These are phyloP conservation scores for Drosophila imparisetae DNA, from an alignment of 2,888 invertebrate species.

Conservation along the genomic window DNA sequence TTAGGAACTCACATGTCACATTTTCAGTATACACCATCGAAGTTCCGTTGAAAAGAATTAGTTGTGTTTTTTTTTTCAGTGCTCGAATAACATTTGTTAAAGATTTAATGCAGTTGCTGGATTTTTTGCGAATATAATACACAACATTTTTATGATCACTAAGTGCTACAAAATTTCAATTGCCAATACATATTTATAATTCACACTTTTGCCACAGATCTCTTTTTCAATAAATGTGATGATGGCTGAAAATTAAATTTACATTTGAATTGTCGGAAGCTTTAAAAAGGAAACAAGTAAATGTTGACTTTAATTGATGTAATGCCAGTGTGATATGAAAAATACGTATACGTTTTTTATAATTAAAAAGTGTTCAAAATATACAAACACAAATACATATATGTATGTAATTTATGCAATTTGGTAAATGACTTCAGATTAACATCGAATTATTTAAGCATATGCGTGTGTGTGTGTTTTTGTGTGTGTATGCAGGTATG, in stretches of 20 bases:
- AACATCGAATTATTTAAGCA: constrained; percentile 21
- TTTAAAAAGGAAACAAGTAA: constrained; percentile 16
- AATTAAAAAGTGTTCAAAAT: constrained; percentile 34
- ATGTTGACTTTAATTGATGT: constrained; percentile 38
- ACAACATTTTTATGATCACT: too few species aligned
- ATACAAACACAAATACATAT: neutral
- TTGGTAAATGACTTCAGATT: constrained; percentile 29
- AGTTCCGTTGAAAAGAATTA: neutral
- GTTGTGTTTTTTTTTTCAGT: neutral
- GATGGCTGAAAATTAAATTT: constrained; percentile 41
- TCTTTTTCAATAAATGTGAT: neutral
- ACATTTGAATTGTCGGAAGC: constrained; percentile 49
- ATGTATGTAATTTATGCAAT: constrained; percentile 27
- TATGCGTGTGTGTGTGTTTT: neutral
- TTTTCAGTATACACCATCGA: neutral
- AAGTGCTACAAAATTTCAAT: neutral
- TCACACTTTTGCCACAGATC: neutral
- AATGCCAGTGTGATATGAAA: constrained; percentile 30
- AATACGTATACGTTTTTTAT: constrained; percentile 26
- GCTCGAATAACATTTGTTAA: neutral
- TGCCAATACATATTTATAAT: neutral
- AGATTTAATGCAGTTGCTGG: neutral
- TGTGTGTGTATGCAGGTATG: constrained; percentile 2
- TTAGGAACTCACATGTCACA: neutral
- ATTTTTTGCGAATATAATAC: neutral